Percentiles rank a stretch among this genome's conserved stretches.
Evolutionary conservation across 2,888 invertebrate genomes (phyloP).

Genomic region (Graphium colonna): DNA sequence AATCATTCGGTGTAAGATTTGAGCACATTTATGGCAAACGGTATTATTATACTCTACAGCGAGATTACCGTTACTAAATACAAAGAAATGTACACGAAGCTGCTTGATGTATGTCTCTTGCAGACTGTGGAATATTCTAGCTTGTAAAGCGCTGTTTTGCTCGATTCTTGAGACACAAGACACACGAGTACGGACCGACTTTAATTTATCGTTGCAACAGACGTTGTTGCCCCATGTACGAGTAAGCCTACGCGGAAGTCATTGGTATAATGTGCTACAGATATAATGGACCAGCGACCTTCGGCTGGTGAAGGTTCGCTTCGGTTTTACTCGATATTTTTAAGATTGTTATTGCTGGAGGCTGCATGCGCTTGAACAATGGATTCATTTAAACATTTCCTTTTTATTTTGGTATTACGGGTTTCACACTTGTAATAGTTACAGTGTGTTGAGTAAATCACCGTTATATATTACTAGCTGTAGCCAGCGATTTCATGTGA

Average conservation of each 20-base stretch:
- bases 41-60: too few species aligned
- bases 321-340: conserved; percentile 5
- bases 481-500: too few species aligned
- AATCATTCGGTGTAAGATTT: too few species aligned
- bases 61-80: too few species aligned
- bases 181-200: conserved; percentile 3
- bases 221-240: conserved; percentile 13
- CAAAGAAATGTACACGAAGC: too few species aligned
- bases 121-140: too few species aligned
- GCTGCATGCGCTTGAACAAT: background rate
- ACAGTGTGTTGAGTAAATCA: too few species aligned
- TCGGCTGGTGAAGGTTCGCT: conserved; percentile 6
- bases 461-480: too few species aligned
- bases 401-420: too few species aligned
- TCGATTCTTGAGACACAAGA: background rate
- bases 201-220: conserved; percentile 22
- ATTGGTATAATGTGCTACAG: conserved; percentile 21
- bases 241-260: conserved; percentile 30
- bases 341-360: background rate
- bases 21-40: too few species aligned
- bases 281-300: conserved; percentile 21
- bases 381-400: background rate
- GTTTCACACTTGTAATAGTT: too few species aligned
- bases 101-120: too few species aligned
- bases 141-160: conserved; percentile 2